These are phyloP conservation scores for Malurus splendens DNA, from an alignment of 2,797 vertebrate genomes.

Conservation along the genomic window DNA sequence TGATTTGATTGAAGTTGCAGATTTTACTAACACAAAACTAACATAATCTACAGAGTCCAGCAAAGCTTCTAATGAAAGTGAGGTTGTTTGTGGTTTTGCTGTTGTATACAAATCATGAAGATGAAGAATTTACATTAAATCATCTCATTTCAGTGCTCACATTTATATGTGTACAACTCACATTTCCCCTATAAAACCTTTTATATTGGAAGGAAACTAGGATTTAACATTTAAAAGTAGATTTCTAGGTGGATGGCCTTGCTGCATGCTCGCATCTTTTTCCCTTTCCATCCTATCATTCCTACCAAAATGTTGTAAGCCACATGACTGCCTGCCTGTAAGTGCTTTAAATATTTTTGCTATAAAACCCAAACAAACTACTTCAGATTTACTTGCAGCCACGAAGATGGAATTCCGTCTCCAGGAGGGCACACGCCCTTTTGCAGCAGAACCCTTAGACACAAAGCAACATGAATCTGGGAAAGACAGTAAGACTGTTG, in stretches of 20 bases:
- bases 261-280: slow-evolving; percentile 68
- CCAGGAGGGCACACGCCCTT: slow-evolving; percentile 71
- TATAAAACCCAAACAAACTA: slow-evolving; percentile 82
- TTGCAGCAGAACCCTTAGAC: slow-evolving; percentile 74
- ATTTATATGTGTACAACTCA: background rate
- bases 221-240: slow-evolving; percentile 29
- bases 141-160: slow-evolving; percentile 4
- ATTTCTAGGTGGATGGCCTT: slow-evolving; percentile 56
- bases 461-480: slow-evolving; percentile 78
- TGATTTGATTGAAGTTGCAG: background rate
- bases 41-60: background rate
- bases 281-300: slow-evolving; percentile 51
- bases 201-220: background rate
- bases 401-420: slow-evolving; percentile 93
- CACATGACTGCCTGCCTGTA: slow-evolving; percentile 66
- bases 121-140: background rate
- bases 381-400: slow-evolving; percentile 97
- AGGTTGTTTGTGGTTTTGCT: background rate
- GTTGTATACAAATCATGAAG: background rate
- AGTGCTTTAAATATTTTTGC: slow-evolving; percentile 63
- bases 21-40: background rate
- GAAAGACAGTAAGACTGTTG: slow-evolving; percentile 77
- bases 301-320: slow-evolving; percentile 53
- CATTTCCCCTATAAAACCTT: background rate
- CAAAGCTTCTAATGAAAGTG: background rate